Evolutionary conservation across 2,888 invertebrate genomes (phyloP).

Genomic region (Dendrolimus houi): DNA sequence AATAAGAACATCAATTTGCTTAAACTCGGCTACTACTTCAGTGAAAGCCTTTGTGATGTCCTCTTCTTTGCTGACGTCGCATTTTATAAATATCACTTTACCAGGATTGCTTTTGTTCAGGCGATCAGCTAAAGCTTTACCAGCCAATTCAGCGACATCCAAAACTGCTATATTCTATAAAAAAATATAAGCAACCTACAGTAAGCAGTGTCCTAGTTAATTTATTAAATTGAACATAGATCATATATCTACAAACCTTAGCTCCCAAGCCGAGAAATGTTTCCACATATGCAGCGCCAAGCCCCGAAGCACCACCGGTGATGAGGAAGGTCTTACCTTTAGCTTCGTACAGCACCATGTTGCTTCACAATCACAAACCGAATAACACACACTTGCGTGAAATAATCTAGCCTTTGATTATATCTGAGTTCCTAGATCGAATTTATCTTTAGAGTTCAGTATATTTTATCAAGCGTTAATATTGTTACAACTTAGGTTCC

Average conservation of each 20-base stretch:
- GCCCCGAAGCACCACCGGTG: conserved; percentile 39
- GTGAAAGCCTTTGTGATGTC: conserved; percentile 26
- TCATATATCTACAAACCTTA: conserved; percentile 18
- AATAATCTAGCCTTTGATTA: too few species aligned
- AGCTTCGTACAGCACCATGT: too few species aligned
- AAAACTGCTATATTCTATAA: not conserved
- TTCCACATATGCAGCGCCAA: conserved; percentile 33
- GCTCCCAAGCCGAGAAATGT: conserved; percentile 31
- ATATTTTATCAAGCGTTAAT: too few species aligned
- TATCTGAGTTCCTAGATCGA: too few species aligned
- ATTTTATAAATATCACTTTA: conserved; percentile 31
- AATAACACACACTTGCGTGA: too few species aligned
- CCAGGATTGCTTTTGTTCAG: conserved; percentile 24
- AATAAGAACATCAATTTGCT: conserved; percentile 34
- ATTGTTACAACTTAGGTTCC: too few species aligned
- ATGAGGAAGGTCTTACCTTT: conserved; percentile 32
- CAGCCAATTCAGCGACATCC: conserved; percentile 13
- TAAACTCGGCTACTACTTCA: conserved; percentile 21
- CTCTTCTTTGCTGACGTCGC: conserved; percentile 36
- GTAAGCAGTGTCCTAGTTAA: too few species aligned
- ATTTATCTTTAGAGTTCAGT: too few species aligned
- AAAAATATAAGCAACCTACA: too few species aligned
- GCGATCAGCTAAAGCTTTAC: conserved; percentile 20
- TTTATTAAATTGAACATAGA: too few species aligned
- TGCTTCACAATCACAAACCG: too few species aligned